A percentile compares a stretch with the other conserved stretches of the same genome.
Evolutionary conservation across 2,113 vertebrate species (phyloP).

Genomic region (Myanophis thanlyinensis): DNA sequence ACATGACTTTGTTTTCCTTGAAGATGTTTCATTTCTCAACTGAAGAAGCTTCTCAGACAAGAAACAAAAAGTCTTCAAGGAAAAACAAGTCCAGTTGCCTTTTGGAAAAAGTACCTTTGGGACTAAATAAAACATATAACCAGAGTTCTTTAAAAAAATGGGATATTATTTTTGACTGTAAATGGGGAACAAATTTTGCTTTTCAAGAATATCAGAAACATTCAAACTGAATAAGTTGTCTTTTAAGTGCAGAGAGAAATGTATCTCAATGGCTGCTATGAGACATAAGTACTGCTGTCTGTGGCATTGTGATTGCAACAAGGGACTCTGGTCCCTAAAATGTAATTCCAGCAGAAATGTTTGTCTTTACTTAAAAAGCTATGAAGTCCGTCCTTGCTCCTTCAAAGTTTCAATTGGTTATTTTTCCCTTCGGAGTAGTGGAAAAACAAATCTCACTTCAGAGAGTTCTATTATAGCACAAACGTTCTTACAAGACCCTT

Average conservation of each 20-base stretch:
- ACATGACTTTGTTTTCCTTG: too few relatives aligned
- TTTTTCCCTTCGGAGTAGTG: not conserved
- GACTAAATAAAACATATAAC: not conserved
- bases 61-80: too few relatives aligned
- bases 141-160: not conserved
- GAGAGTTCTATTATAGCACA: not conserved
- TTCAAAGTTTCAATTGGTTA: conserved; percentile 14
- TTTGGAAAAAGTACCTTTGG: not conserved
- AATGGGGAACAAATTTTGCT: not conserved
- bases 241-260: conserved; percentile 4
- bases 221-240: not conserved
- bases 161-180: not conserved
- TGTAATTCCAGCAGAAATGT: not conserved
- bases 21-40: too few relatives aligned
- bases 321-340: conserved; percentile 2
- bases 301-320: conserved; percentile 1
- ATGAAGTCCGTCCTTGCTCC: not conserved
- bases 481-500: not conserved
- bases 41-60: too few relatives aligned
- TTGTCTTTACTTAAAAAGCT: conserved; percentile 32
- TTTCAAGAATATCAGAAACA: not conserved
- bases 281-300: not conserved
- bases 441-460: not conserved
- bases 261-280: not conserved
- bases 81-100: not conserved